Percentiles rank a stretch among this genome's conserved stretches.
Evolutionary conservation across 2,113 vertebrate species (phyloP).

Genomic region (Arizona elegans): DNA sequence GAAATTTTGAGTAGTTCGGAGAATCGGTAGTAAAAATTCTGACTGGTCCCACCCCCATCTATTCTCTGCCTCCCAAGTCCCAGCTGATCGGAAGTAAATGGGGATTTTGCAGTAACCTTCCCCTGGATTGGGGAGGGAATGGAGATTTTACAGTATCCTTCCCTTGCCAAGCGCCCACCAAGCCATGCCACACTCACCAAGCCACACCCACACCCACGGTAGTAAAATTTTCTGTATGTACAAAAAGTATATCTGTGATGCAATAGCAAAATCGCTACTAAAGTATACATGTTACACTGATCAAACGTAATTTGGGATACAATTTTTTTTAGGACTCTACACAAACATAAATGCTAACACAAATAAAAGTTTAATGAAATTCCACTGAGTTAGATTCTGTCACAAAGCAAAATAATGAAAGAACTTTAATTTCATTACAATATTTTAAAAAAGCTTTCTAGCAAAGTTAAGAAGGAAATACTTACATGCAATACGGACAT

Average conservation of each 20-base stretch:
- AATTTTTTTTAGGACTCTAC: neutral
- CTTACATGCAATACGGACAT: slow-evolving; percentile 94
- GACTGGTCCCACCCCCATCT: no score
- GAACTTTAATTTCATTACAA: neutral
- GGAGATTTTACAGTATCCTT: no score
- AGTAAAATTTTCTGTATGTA: neutral
- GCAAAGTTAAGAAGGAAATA: neutral
- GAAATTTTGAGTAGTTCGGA: no score
- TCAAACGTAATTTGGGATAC: neutral
- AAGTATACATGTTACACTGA: neutral
- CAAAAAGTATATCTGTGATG: neutral
- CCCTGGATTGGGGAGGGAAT: no score
- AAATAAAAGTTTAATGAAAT: neutral
- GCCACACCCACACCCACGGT: no score
- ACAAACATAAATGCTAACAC: neutral
- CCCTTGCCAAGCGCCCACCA: no score
- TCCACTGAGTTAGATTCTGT: neutral
- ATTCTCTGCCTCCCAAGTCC: no score
- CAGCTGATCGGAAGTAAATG: no score
- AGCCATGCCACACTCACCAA: no score
- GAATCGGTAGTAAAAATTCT: no score
- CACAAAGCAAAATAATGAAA: neutral
- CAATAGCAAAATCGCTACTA: neutral
- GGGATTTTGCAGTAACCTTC: no score
- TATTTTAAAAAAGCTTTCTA: fast-evolving